Evolutionary conservation across 2,888 invertebrate genomes (phyloP).

Genomic region (Tigriopus californicus): DNA sequence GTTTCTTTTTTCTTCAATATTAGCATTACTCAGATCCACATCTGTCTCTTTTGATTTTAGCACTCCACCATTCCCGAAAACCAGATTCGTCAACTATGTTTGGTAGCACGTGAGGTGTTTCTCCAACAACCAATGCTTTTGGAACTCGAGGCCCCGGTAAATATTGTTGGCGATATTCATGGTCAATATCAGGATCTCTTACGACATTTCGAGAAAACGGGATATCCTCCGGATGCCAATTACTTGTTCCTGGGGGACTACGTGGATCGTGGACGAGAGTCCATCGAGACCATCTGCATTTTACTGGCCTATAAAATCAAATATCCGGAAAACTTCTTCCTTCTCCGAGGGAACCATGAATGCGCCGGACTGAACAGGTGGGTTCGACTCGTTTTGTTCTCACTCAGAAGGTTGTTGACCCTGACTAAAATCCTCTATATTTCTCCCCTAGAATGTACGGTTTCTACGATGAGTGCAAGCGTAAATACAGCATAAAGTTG

Average conservation of each 20-base stretch:
- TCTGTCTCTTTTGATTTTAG: not conserved
- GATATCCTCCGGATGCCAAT: conserved; percentile 82
- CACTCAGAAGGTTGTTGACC: not conserved
- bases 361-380: conserved; percentile 35
- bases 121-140: conserved; percentile 2
- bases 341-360: conserved; percentile 37
- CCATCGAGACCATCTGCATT: conserved; percentile 34
- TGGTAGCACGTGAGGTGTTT: conserved; percentile 22
- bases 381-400: conserved; percentile 11
- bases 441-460: conserved; percentile 31
- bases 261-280: conserved; percentile 48
- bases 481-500: conserved; percentile 33
- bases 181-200: conserved; percentile 96
- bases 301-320: conserved; percentile 35
- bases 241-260: conserved; percentile 97
- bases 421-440: not conserved
- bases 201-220: conserved; percentile 93
- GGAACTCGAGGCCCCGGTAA: not conserved
- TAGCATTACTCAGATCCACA: too few species aligned
- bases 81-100: conserved; percentile 31
- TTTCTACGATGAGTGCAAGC: conserved; percentile 37
- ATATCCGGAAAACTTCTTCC: conserved; percentile 37
- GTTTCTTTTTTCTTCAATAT: too few species aligned
- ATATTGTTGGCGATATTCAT: conserved; percentile 62
- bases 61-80: not conserved